phyloP scores from a whole-genome alignment of 2,888 invertebrate genomes.

The Lasioglossum lativentre region DNA sequence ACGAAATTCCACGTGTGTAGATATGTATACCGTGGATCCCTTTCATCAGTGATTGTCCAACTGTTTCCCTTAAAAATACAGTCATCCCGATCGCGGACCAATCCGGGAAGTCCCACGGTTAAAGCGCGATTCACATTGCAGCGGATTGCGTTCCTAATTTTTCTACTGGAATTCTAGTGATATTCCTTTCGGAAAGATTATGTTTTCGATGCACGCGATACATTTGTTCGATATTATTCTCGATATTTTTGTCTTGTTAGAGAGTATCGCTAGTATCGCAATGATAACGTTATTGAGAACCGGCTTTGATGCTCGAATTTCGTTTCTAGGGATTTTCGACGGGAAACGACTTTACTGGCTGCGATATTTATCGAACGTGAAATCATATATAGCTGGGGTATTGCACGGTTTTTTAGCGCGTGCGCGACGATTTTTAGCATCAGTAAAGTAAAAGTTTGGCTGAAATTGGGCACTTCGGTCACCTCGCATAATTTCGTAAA shows the following conservation, averaged over 20 bases:
- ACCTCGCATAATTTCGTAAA: no score
- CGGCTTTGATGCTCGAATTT: neutral
- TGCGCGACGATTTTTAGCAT: no score
- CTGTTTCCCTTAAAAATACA: neutral
- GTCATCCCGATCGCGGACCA: conserved; percentile 5
- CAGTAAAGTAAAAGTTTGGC: no score
- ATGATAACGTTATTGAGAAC: neutral
- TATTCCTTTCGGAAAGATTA: neutral
- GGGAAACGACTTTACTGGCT: conserved; percentile 22
- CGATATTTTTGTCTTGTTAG: neutral
- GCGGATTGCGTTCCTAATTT: neutral
- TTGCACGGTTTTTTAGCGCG: no score
- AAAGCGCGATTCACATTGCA: conserved; percentile 18
- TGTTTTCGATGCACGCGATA: neutral
- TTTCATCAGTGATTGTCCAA: neutral
- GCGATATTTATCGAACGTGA: conserved; percentile 25
- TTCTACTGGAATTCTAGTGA: neutral
- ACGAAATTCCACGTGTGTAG: conserved; percentile 4
- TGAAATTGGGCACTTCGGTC: no score
- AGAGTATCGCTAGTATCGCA: no score
- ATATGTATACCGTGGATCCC: neutral
- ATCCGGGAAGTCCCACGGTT: neutral
- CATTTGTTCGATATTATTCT: neutral
- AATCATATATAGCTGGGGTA: no score
- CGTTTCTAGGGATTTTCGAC: conserved; percentile 41